A percentile compares a stretch with the other conserved stretches of the same genome.
These are phyloP conservation scores for Myotis findleyi DNA, from an alignment of 2,797 vertebrate genomes.

Conservation along the genomic window DNA sequence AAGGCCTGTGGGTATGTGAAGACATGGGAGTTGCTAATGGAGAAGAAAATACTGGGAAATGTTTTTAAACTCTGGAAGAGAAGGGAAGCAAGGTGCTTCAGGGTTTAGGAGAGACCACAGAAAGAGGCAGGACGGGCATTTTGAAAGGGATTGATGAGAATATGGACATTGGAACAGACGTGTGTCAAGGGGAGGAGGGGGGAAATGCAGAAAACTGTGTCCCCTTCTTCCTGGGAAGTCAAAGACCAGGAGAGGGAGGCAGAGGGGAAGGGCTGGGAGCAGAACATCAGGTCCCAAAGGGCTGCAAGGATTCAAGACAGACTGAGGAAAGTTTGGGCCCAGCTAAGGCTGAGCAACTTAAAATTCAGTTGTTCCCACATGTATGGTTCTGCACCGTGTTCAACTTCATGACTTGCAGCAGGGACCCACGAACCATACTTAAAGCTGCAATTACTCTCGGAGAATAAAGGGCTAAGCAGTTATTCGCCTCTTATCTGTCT, in stretches of 20 bases:
- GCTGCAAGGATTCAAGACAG: background rate
- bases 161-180: background rate
- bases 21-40: background rate
- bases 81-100: background rate
- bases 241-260: background rate
- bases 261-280: background rate
- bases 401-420: slow-evolving; percentile 27
- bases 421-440: background rate
- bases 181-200: background rate
- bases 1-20: background rate
- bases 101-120: background rate
- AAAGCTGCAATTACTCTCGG: slow-evolving; percentile 55
- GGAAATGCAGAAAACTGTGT: background rate
- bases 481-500: slow-evolving; percentile 27
- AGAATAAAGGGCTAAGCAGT: slow-evolving; percentile 45
- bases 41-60: background rate
- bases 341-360: background rate
- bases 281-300: background rate
- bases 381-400: background rate
- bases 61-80: slow-evolving; percentile 15
- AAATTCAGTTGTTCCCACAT: background rate
- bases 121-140: background rate
- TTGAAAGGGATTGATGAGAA: slow-evolving; percentile 15
- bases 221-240: background rate
- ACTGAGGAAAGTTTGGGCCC: background rate